Conservation (phyloP, 1,140 invertebrate genomes). For the Pachypeltis micranthus region DNA sequence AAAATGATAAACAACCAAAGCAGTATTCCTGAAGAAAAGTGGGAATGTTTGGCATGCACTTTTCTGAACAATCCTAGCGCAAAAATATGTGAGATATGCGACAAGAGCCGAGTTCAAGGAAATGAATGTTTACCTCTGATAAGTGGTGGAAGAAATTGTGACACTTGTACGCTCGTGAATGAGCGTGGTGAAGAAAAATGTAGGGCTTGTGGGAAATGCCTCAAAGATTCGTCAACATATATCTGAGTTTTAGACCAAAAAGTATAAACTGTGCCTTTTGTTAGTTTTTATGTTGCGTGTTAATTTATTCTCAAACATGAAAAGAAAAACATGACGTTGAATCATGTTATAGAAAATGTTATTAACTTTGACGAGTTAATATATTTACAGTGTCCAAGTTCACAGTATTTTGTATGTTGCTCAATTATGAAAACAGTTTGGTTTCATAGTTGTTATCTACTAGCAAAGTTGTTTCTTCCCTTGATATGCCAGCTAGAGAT, state of each 20-base stretch:
- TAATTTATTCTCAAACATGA: no score
- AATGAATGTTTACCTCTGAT: slow-evolving; percentile 51
- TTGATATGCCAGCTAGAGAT: no score
- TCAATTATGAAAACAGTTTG: no score
- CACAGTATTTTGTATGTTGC: no score
- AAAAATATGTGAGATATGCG: slow-evolving; percentile 66
- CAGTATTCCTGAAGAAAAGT: slow-evolving; percentile 33
- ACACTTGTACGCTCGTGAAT: slow-evolving; percentile 68
- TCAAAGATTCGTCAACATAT: slow-evolving; percentile 66
- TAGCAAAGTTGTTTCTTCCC: no score
- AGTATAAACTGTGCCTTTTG: background rate
- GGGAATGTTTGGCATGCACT: slow-evolving; percentile 61
- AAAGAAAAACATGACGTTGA: no score
- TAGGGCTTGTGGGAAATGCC: slow-evolving; percentile 51
- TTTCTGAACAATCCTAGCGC: slow-evolving; percentile 45
- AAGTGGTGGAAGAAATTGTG: slow-evolving; percentile 62
- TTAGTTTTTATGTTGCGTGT: background rate
- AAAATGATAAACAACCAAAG: background rate
- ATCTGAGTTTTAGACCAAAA: slow-evolving; percentile 35
- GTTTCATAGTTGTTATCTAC: no score
- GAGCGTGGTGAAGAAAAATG: slow-evolving; percentile 49
- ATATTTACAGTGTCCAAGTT: no score
- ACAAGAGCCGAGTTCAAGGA: slow-evolving; percentile 46
- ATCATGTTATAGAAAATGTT: no score
- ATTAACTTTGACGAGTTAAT: no score